These are phyloP conservation scores for Sylvilagus bachmani DNA, from an alignment of 2,113 vertebrate species.

Conservation along the genomic window DNA sequence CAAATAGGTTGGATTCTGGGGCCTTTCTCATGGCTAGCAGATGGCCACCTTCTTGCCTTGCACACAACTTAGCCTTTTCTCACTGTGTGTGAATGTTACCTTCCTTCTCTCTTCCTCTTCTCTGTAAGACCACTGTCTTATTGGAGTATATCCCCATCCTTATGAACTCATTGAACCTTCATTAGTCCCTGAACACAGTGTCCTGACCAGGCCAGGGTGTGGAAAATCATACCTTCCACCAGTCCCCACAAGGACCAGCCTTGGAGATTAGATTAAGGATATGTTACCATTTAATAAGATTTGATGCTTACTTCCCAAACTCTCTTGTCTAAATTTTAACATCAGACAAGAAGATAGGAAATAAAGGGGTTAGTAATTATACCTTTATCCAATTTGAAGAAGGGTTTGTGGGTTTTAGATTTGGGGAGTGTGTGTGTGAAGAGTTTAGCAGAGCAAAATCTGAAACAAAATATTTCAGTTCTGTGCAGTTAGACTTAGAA, in stretches of 20 bases:
- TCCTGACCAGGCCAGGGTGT: not conserved
- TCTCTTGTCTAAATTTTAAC: slow-evolving; percentile 1
- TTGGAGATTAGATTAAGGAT: not conserved
- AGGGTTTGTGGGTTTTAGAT: not conserved
- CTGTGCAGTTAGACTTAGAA: not conserved
- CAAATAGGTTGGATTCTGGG: too few relatives aligned
- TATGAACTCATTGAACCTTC: not conserved
- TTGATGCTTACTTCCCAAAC: not conserved
- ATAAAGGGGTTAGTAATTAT: not conserved
- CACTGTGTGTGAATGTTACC: fast-evolving
- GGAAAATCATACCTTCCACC: not conserved
- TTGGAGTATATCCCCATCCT: too few relatives aligned
- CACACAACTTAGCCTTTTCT: not conserved
- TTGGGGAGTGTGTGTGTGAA: not conserved
- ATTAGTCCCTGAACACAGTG: not conserved
- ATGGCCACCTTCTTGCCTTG: not conserved
- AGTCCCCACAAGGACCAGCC: not conserved
- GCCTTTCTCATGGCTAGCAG: not conserved
- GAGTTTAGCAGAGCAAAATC: not conserved
- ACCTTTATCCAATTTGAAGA: not conserved
- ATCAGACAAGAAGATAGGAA: not conserved
- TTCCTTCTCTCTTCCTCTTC: not conserved
- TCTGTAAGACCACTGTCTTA: not conserved
- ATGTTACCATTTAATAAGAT: not conserved
- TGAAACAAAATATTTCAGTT: slow-evolving; percentile 25